A percentile compares a stretch with the other conserved stretches of the same genome.
Evolutionary conservation across 2,888 invertebrate genomes (phyloP).

Genomic region (Achlya flavicornis): DNA sequence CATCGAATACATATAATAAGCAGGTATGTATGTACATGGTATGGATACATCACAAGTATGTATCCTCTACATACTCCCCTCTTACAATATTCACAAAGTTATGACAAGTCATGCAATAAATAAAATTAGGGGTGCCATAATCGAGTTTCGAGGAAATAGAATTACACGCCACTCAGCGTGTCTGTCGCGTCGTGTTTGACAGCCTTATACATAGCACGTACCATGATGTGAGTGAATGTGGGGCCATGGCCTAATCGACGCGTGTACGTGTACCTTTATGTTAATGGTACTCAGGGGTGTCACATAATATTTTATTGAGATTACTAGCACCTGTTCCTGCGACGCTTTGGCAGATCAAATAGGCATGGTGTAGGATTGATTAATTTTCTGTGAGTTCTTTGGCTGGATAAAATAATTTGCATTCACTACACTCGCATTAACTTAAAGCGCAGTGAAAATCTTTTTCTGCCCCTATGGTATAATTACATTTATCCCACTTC

Average conservation of each 20-base stretch:
- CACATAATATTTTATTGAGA: neutral
- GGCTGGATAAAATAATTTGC: too few species aligned
- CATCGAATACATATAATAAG: too few species aligned
- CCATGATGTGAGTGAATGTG: neutral
- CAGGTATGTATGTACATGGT: neutral
- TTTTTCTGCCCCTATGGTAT: too few species aligned
- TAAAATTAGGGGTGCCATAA: conserved; percentile 8
- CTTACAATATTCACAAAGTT: conserved; percentile 1
- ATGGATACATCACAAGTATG: neutral
- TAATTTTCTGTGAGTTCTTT: too few species aligned
- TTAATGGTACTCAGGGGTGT: neutral
- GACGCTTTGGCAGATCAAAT: too few species aligned
- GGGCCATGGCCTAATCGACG: neutral
- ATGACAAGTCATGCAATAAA: conserved; percentile 8
- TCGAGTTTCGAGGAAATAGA: conserved; percentile 7
- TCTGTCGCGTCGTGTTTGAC: neutral
- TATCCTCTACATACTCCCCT: neutral
- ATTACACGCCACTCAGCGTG: conserved; percentile 6
- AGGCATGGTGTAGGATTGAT: too few species aligned
- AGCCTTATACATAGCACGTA: neutral
- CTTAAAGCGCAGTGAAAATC: too few species aligned
- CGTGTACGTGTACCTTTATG: conserved; percentile 4
- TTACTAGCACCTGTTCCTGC: neutral
- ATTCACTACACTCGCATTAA: too few species aligned
- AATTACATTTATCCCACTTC: too few species aligned